phyloP scores from a whole-genome alignment of 2,113 vertebrate genomes.

The Heterotilapia buettikoferi region DNA sequence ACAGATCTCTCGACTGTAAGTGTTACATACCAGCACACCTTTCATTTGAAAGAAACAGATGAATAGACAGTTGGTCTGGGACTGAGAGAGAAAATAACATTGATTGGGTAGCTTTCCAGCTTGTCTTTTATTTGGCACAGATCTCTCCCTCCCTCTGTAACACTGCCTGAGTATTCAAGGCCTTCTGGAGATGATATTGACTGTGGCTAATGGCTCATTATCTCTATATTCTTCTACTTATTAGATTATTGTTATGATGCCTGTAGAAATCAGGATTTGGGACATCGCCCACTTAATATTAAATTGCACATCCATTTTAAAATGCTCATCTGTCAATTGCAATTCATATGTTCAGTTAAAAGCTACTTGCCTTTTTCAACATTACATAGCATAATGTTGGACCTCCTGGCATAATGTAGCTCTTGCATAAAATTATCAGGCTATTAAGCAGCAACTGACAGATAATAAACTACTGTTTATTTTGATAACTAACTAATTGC shows the following conservation, averaged over 20 bases:
- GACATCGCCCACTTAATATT: conserved; percentile 1
- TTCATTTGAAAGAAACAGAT: conserved; percentile 71
- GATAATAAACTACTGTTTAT: background rate
- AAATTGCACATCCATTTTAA: background rate
- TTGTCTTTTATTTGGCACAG: conserved; percentile 65
- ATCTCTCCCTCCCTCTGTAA: conserved; percentile 50
- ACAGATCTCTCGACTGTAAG: conserved; percentile 53
- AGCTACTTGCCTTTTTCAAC: background rate
- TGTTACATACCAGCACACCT: conserved; percentile 66
- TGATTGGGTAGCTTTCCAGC: conserved; percentile 68
- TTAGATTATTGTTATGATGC: conserved; percentile 50
- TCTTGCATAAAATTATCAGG: background rate
- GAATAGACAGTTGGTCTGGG: conserved; percentile 73
- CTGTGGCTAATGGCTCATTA: conserved; percentile 68
- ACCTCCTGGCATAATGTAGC: background rate
- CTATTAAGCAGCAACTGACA: background rate
- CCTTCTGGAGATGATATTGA: conserved; percentile 66
- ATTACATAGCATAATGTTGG: background rate
- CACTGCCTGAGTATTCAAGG: conserved; percentile 55
- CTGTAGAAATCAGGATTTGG: conserved; percentile 13
- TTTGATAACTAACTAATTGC: background rate
- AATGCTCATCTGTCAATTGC: background rate
- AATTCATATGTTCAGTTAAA: background rate
- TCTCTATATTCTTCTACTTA: conserved; percentile 49
- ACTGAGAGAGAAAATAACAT: conserved; percentile 65